These are phyloP conservation scores for Leucosticte australis DNA, from an alignment of 2,113 vertebrate genomes.

Conservation along the genomic window DNA sequence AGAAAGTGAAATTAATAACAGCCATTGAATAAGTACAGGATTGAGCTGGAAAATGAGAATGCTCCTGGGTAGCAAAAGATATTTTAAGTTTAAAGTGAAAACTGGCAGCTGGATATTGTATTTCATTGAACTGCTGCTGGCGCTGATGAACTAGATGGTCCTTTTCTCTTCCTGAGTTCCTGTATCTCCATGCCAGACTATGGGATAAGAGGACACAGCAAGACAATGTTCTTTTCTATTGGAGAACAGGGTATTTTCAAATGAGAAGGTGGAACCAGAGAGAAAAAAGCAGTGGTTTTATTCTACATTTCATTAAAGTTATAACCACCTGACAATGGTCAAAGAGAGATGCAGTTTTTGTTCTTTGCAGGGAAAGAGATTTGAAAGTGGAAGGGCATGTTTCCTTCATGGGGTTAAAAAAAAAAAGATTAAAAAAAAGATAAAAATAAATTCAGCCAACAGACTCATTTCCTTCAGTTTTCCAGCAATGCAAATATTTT, in stretches of 20 bases:
- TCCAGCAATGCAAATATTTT: conserved; percentile 37
- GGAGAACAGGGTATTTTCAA: neutral
- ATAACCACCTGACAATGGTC: neutral
- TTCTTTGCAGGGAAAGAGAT: neutral
- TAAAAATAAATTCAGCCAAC: conserved; percentile 12
- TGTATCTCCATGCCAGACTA: neutral
- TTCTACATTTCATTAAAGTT: neutral
- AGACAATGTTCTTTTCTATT: conserved; percentile 1
- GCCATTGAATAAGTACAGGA: conserved; percentile 10
- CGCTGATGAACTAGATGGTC: neutral
- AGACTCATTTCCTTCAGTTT: conserved; percentile 39
- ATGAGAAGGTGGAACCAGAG: conserved; percentile 37
- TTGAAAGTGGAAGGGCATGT: neutral
- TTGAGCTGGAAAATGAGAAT: conserved; percentile 21
- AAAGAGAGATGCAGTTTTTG: neutral
- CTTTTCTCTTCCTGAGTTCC: conserved; percentile 19
- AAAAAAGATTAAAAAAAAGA: neutral
- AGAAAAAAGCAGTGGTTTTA: conserved; percentile 2
- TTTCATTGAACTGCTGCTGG: conserved; percentile 8
- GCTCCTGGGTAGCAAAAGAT: conserved; percentile 14
- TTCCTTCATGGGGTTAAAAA: neutral
- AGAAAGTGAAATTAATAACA: conserved; percentile 39
- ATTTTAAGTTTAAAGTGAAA: conserved; percentile 41
- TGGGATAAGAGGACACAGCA: conserved; percentile 16
- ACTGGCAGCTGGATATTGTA: neutral